Percentiles rank a stretch among this genome's conserved stretches.
phyloP scores from a whole-genome alignment of 1,140 invertebrate species.

The Sminthurides bifidus region DNA sequence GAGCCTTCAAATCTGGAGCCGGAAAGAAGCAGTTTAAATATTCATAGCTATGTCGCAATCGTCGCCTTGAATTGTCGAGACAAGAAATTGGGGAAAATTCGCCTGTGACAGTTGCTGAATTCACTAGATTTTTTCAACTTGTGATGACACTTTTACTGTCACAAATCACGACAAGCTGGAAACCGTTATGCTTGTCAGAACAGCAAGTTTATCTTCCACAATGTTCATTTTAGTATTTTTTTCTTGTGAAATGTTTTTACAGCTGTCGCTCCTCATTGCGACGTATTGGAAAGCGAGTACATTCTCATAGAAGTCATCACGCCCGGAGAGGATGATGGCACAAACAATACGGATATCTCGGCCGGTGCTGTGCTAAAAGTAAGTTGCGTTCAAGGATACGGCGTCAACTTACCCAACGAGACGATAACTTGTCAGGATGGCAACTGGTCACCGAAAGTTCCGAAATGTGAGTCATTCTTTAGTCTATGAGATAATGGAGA shows the following conservation, averaged over 20 bases:
- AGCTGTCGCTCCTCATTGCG: conserved; percentile 17
- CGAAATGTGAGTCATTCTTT: conserved; percentile 44
- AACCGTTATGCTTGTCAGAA: too few relatives aligned
- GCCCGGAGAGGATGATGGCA: conserved; percentile 33
- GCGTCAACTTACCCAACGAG: conserved; percentile 58
- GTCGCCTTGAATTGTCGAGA: neutral
- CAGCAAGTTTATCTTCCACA: too few relatives aligned
- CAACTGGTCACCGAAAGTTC: conserved; percentile 65
- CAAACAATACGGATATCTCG: conserved; percentile 32
- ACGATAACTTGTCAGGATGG: conserved; percentile 65
- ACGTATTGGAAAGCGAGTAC: conserved; percentile 44
- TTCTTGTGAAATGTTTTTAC: neutral
- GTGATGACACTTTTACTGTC: too few relatives aligned
- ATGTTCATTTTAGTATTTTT: neutral
- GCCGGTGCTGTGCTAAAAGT: conserved; percentile 55
- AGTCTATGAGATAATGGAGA: neutral
- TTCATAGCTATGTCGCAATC: too few relatives aligned
- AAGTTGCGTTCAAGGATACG: conserved; percentile 60
- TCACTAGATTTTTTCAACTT: too few relatives aligned
- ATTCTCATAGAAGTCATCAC: conserved; percentile 53
- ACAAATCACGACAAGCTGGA: too few relatives aligned
- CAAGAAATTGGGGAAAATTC: neutral
- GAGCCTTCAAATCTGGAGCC: too few relatives aligned
- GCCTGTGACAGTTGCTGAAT: too few relatives aligned
- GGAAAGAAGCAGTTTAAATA: too few relatives aligned